phyloP scores from a whole-genome alignment of 2,113 vertebrate genomes.

The Balaeniceps rex region DNA sequence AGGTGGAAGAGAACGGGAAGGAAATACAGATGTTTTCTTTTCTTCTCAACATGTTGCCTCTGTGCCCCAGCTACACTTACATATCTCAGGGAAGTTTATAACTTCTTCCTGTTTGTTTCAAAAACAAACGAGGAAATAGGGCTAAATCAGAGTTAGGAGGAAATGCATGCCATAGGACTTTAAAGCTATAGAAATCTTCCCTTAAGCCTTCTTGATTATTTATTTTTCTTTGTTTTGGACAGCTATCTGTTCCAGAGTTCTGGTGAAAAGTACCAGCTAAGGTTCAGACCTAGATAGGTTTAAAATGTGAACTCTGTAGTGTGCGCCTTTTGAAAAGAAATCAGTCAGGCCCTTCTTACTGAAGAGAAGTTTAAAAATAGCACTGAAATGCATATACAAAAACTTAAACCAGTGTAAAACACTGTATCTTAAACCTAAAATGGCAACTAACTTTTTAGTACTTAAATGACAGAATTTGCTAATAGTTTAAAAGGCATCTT shows the following conservation, averaged over 20 bases:
- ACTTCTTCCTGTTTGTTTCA: constrained; percentile 37
- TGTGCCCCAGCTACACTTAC: background rate
- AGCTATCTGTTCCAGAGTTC: background rate
- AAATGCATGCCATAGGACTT: background rate
- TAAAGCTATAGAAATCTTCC: background rate
- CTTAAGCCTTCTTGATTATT: background rate
- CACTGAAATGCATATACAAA: background rate
- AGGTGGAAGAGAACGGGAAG: constrained; percentile 54
- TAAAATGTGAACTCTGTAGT: background rate
- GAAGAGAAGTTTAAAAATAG: background rate
- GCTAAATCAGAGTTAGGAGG: background rate
- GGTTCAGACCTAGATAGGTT: background rate
- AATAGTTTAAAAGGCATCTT: background rate
- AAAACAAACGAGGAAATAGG: background rate
- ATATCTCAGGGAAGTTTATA: background rate
- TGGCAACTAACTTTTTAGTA: background rate
- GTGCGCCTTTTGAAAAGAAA: background rate
- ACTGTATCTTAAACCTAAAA: background rate
- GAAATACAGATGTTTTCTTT: constrained; percentile 32
- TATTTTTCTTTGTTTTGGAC: background rate
- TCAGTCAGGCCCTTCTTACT: background rate
- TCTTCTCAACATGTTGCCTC: background rate
- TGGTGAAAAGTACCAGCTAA: background rate
- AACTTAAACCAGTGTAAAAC: background rate
- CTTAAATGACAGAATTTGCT: background rate